Evolutionary conservation across 1,140 invertebrate genomes (phyloP).

Genomic region (Brachionus calyciflorus): DNA sequence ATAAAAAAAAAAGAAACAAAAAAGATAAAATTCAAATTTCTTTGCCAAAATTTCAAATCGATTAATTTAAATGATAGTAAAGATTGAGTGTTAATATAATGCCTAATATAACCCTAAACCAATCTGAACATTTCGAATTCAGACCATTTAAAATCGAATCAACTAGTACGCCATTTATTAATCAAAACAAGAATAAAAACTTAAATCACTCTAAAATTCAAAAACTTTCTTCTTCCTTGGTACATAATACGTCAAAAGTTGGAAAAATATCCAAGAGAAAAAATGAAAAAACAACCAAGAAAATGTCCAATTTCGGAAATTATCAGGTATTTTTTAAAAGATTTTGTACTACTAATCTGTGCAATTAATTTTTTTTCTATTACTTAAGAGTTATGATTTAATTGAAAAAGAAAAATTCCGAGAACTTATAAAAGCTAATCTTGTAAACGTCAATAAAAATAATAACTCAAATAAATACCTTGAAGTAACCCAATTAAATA

Average conservation of each 20-base stretch:
- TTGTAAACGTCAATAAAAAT: neutral
- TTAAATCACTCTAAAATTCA: neutral
- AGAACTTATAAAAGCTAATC: neutral
- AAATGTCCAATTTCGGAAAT: neutral
- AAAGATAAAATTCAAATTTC: too few relatives aligned
- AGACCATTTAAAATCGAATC: neutral
- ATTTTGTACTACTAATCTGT: neutral
- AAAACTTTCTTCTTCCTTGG: neutral
- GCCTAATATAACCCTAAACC: constrained; percentile 2
- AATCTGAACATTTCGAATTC: constrained; percentile 10
- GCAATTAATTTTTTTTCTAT: neutral
- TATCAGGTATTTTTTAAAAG: neutral
- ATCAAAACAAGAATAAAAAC: constrained; percentile 7
- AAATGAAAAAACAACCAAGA: neutral
- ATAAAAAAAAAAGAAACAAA: too few relatives aligned
- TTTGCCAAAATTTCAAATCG: too few relatives aligned
- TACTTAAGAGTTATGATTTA: neutral
- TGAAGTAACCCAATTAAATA: neutral
- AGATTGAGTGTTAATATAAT: neutral
- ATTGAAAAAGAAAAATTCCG: constrained; percentile 34
- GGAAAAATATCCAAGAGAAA: constrained; percentile 13
- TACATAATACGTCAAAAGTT: constrained; percentile 3
- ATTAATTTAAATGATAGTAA: too few relatives aligned
- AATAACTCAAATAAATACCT: neutral
- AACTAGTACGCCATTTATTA: constrained; percentile 13